phyloP scores from a whole-genome alignment of 2,797 vertebrate genomes.

The Myotis planiceps region DNA sequence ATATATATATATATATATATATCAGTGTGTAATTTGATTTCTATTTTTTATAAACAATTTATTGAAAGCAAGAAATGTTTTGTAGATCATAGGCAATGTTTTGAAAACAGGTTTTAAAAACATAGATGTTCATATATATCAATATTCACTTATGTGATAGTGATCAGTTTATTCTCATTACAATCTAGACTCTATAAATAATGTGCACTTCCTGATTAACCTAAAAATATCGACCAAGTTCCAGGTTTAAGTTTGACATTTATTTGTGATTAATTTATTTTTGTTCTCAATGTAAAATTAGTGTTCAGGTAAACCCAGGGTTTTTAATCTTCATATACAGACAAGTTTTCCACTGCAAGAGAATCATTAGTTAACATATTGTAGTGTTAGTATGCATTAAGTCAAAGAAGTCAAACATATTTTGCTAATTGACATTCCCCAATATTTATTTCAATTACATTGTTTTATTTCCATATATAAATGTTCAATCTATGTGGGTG shows the following conservation, averaged over 20 bases:
- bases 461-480: slow-evolving; percentile 42
- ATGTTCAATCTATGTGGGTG: background rate
- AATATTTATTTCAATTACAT: slow-evolving; percentile 8
- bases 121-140: background rate
- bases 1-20: too few species aligned
- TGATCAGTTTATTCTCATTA: background rate
- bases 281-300: background rate
- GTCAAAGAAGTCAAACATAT: background rate
- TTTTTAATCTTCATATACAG: background rate
- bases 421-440: slow-evolving; percentile 31
- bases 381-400: background rate
- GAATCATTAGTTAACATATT: background rate
- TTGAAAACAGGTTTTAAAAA: background rate
- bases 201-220: background rate
- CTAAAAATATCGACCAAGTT: background rate
- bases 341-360: background rate
- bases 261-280: background rate
- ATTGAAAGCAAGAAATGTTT: background rate
- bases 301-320: fast-evolving
- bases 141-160: background rate
- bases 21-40: background rate
- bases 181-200: background rate
- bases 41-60: background rate
- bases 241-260: background rate
- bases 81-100: background rate